Percentiles rank a stretch among this genome's conserved stretches.
phyloP scores from a whole-genome alignment of 2,888 invertebrate genomes.

The Hydropsyche betteni region DNA sequence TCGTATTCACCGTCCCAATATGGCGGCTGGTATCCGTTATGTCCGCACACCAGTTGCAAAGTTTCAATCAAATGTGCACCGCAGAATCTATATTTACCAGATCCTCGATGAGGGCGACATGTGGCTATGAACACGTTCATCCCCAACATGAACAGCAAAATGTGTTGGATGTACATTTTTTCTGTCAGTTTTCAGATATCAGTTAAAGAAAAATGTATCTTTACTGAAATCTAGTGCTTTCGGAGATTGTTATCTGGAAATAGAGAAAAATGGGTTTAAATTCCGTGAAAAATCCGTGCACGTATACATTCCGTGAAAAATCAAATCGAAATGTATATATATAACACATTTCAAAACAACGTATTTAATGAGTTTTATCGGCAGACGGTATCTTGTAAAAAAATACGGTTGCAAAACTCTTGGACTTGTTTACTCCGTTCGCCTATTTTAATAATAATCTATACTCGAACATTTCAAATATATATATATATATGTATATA shows the following conservation, averaged over 20 bases:
- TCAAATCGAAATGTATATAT: not conserved
- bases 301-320: not conserved
- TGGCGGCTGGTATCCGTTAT: conserved; percentile 45
- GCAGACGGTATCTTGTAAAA: not conserved
- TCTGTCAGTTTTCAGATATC: not conserved
- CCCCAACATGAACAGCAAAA: conserved; percentile 1
- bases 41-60: conserved; percentile 43
- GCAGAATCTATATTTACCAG: conserved; percentile 43
- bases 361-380: not conserved
- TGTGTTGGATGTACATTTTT: conserved; percentile 5
- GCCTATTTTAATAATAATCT: too few relatives aligned
- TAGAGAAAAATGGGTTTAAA: not conserved
- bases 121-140: conserved; percentile 26
- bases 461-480: too few relatives aligned
- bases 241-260: not conserved
- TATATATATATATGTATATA: too few relatives aligned
- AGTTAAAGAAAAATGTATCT: conserved; percentile 8
- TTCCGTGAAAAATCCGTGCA: not conserved
- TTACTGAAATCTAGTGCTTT: not conserved
- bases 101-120: conserved; percentile 26
- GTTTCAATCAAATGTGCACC: conserved; percentile 46
- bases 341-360: conserved; percentile 8
- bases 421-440: too few relatives aligned
- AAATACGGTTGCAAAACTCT: too few relatives aligned
- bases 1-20: conserved; percentile 42